Evolutionary conservation across 2,888 invertebrate species (phyloP).

Genomic region (Odontomyia ornata): DNA sequence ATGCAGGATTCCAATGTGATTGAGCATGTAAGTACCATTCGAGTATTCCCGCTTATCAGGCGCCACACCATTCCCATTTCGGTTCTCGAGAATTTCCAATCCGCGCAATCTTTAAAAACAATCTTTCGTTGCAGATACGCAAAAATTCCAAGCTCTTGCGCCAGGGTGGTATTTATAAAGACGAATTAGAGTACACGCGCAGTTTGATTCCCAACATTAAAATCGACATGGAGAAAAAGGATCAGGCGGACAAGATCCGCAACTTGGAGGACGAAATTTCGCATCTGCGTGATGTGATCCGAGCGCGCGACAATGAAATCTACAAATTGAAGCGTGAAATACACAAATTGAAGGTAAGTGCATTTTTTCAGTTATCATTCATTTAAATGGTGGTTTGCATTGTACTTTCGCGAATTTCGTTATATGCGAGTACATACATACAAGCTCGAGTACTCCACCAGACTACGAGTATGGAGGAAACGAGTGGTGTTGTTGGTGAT

Average conservation of each 20-base stretch:
- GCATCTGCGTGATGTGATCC: slow-evolving; percentile 67
- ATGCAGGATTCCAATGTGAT: slow-evolving; percentile 56
- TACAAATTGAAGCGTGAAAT: slow-evolving; percentile 72
- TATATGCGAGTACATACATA: background rate
- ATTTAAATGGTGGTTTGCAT: too few relatives aligned
- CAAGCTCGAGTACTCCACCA: background rate
- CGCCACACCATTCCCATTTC: too few relatives aligned
- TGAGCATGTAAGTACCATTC: slow-evolving; percentile 54
- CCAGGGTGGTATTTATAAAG: slow-evolving; percentile 24
- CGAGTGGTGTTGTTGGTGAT: background rate
- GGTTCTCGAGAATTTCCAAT: too few relatives aligned
- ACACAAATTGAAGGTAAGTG: slow-evolving; percentile 73
- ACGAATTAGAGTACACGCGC: slow-evolving; percentile 44
- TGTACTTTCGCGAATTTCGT: too few relatives aligned
- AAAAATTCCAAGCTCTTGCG: slow-evolving; percentile 48
- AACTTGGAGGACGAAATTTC: slow-evolving; percentile 68
- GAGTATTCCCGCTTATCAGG: background rate
- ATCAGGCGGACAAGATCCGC: slow-evolving; percentile 62
- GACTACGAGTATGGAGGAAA: background rate
- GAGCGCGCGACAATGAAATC: slow-evolving; percentile 69
- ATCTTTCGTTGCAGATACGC: slow-evolving; percentile 45
- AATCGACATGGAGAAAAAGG: slow-evolving; percentile 19
- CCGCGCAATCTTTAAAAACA: too few relatives aligned
- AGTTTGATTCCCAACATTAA: slow-evolving; percentile 33
- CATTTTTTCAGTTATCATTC: background rate